Evolutionary conservation across 2,113 vertebrate species (phyloP), one percentile per base, ranked within the genome.

Genomic region (Equus quagga): DNA sequence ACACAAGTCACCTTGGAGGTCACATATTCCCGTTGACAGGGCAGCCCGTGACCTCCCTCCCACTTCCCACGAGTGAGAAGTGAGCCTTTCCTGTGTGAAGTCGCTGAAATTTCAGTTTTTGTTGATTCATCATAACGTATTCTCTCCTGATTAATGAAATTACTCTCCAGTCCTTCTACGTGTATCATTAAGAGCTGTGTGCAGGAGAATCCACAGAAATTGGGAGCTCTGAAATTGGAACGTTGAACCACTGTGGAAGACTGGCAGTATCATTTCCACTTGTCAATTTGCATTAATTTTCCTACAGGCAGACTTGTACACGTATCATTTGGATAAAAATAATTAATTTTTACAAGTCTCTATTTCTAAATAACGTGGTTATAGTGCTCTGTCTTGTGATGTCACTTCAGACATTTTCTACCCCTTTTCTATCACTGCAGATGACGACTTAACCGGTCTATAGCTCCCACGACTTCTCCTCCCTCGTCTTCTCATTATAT

Each of bases 1-100:
- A 4, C n/a, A 41, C 24, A 85, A 12, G 72, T 54, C 72, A 65
- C 23, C 31, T 17, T 31, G 80, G n/a, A 54, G 13, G 26, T 54
- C 19, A 4, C 15, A 4, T 8, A 19, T 58, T 86, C 65, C 31
- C 23, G 8, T 31, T 9, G 28, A 51, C 31, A 6, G 56, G 18
- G 33, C 2, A 19, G 26, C 5, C 13, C 56, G 70, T 2, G 10
- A 24, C 18, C 13, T 46, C 1, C 1, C 21, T n/a, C 1, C 3
- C 51, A 46, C n/a, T 14, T 31, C 21, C 13, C 36, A 8, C 0
- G 1, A 31, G 6, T 46, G 31, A 89, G 64, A 72, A 87, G 17
- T 8, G 19, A 92, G 56, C 21, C 75, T 58, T 64, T 3, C 58
- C n/a, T 36, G 18, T 4, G 19, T 33, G 33, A 75, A 49, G 36